Conservation (phyloP, 2,888 invertebrate genomes). For the Pandemis heparana region DNA sequence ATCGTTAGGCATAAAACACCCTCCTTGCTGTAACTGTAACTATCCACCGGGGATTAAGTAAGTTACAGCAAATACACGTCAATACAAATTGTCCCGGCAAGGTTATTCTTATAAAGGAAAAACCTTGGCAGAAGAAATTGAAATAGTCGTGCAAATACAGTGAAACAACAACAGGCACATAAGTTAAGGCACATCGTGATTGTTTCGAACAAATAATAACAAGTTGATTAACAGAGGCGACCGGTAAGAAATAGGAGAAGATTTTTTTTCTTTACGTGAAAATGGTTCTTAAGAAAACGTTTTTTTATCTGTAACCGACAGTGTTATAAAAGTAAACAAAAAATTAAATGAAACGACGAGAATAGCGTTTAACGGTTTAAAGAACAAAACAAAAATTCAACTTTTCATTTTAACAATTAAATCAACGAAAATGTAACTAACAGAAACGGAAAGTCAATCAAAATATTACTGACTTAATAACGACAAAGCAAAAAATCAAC, state of each 20-base stretch:
- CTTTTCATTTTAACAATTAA: conserved; percentile 47
- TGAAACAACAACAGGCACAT: conserved; percentile 69
- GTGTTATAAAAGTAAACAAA: not conserved
- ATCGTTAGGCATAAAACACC: conserved; percentile 53
- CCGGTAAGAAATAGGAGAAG: not conserved
- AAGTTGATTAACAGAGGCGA: conserved; percentile 23
- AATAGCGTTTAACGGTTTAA: not conserved
- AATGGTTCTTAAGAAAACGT: not conserved
- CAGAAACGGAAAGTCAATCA: conserved; percentile 41
- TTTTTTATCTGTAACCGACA: not conserved
- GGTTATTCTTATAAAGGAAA: conserved; percentile 52
- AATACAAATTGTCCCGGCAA: conserved; percentile 55
- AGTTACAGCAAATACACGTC: not conserved
- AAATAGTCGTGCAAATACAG: conserved; percentile 49
- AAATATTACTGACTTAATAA: conserved; percentile 30
- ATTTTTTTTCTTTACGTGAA: not conserved
- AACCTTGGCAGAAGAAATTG: conserved; percentile 63
- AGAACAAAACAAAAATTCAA: conserved; percentile 60
- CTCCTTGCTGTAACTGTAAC: conserved; percentile 3
- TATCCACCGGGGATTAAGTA: conserved; percentile 3
- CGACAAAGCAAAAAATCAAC: conserved; percentile 48
- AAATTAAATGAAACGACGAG: not conserved
- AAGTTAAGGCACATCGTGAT: conserved; percentile 77
- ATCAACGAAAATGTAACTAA: conserved; percentile 48
- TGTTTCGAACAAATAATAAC: conserved; percentile 51